These are phyloP conservation scores for Drosophila tani DNA, from an alignment of 1,140 invertebrate genomes.

Conservation along the genomic window DNA sequence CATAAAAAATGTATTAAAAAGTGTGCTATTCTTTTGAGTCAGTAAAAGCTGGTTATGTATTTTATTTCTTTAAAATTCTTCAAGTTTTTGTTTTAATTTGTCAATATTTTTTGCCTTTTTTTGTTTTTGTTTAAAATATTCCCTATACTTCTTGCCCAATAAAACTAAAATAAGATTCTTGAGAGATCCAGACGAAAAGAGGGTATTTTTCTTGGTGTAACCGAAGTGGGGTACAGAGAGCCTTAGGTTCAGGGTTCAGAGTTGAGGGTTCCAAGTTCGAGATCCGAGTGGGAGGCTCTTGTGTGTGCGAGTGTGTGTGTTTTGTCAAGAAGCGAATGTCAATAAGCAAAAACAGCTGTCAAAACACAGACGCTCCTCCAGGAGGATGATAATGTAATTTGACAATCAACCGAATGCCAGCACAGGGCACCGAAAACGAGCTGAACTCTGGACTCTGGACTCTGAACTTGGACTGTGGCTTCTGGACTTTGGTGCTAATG, in stretches of 20 bases:
- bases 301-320: slow-evolving; percentile 22
- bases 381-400: slow-evolving; percentile 78
- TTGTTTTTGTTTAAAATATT: not conserved
- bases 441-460: slow-evolving; percentile 9
- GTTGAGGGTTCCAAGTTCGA: not conserved
- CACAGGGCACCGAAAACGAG: slow-evolving; percentile 37
- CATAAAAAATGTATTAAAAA: no score
- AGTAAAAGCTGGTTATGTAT: no score
- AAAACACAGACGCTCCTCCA: slow-evolving; percentile 68
- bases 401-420: slow-evolving; percentile 70
- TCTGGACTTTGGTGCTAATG: slow-evolving; percentile 23
- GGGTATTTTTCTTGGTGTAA: not conserved
- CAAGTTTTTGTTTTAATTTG: not conserved
- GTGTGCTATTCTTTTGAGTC: no score
- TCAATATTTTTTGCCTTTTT: no score
- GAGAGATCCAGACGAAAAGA: not conserved
- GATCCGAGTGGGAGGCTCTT: not conserved
- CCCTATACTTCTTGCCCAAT: rapidly evolving
- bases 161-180: not conserved
- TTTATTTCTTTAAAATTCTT: not conserved
- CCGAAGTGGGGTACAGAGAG: not conserved
- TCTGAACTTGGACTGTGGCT: not conserved
- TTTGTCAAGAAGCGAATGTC: slow-evolving; percentile 70
- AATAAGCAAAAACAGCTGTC: slow-evolving; percentile 79
- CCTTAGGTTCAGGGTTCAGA: not conserved